Conservation (phyloP, 2,797 vertebrate genomes). For the Pseudopleuronectes americanus region DNA sequence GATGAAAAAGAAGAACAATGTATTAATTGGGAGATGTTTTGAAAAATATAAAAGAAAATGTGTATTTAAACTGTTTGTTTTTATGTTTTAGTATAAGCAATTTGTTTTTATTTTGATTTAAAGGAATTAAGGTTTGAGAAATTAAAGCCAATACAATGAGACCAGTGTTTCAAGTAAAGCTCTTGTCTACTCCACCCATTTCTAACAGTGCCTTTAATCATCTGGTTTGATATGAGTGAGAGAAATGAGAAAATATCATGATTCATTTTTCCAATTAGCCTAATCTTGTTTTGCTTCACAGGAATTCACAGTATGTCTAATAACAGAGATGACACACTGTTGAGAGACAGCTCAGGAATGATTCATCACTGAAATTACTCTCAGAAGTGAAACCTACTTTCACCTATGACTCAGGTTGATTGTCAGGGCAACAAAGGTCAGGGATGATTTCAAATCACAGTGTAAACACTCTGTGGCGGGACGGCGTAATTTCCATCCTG, state of each 20-base stretch:
- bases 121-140: constrained; percentile 10
- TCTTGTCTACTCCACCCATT: constrained; percentile 4
- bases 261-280: neutral
- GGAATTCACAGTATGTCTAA: constrained; percentile 32
- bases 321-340: constrained; percentile 39
- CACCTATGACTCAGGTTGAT: constrained; percentile 16
- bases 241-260: constrained; percentile 1
- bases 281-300: constrained; percentile 16
- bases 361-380: constrained; percentile 1
- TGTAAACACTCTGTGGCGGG: constrained; percentile 18
- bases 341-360: constrained; percentile 12
- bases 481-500: constrained; percentile 39
- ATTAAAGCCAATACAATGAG: constrained; percentile 12
- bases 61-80: constrained; percentile 2
- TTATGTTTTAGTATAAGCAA: neutral
- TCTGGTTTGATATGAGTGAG: neutral
- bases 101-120: constrained; percentile 4
- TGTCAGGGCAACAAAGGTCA: constrained; percentile 17
- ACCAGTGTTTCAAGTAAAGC: constrained; percentile 40
- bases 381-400: constrained; percentile 12
- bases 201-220: constrained; percentile 7
- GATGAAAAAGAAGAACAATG: neutral
- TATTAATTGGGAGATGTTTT: constrained; percentile 1
- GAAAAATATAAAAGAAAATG: neutral
- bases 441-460: constrained; percentile 4